A percentile compares a stretch with the other conserved stretches of the same genome.
Conservation (phyloP, 2,797 vertebrate genomes). For the Phrynocephalus forsythii region DNA sequence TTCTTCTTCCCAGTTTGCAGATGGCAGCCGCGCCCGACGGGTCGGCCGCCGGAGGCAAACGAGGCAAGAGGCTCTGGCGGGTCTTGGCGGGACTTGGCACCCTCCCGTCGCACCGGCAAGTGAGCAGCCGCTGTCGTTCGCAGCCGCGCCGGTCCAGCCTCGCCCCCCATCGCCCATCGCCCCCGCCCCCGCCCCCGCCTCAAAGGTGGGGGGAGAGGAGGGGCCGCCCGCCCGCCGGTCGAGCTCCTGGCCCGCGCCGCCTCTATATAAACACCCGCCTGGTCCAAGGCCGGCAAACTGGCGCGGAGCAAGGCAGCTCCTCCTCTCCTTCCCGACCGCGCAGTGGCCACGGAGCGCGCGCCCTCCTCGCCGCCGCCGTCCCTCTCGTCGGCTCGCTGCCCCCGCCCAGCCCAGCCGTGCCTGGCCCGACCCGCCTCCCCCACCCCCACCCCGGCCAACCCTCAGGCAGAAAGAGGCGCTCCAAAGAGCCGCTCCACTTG, state of each 20-base stretch:
- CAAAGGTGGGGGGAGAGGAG: conserved; percentile 66
- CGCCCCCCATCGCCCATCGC: conserved; percentile 42
- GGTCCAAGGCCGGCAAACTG: conserved; percentile 81
- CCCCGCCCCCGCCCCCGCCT: conserved; percentile 74
- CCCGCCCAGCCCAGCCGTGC: background rate
- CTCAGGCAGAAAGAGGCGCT: background rate
- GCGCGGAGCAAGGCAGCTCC: conserved; percentile 58
- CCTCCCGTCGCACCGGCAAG: conserved; percentile 22
- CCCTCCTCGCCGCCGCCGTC: background rate
- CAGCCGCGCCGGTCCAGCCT: conserved; percentile 49
- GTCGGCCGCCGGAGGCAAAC: background rate
- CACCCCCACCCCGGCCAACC: background rate
- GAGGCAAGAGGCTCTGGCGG: background rate
- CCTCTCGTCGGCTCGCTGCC: background rate
- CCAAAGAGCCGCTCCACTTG: conserved; percentile 11
- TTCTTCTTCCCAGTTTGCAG: too few relatives aligned
- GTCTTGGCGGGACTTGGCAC: too few relatives aligned
- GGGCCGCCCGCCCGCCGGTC: conserved; percentile 82
- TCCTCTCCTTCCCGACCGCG: conserved; percentile 24
- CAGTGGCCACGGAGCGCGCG: background rate
- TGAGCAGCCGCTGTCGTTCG: conserved; percentile 40
- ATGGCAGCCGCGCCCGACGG: background rate
- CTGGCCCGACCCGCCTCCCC: background rate
- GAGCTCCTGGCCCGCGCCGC: conserved; percentile 87
- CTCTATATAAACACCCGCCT: conserved; percentile 95